Evolutionary conservation across 1,140 invertebrate species (phyloP), one percentile per base, ranked within the genome.

Genomic region (Drosophila sulfurigaster): DNA sequence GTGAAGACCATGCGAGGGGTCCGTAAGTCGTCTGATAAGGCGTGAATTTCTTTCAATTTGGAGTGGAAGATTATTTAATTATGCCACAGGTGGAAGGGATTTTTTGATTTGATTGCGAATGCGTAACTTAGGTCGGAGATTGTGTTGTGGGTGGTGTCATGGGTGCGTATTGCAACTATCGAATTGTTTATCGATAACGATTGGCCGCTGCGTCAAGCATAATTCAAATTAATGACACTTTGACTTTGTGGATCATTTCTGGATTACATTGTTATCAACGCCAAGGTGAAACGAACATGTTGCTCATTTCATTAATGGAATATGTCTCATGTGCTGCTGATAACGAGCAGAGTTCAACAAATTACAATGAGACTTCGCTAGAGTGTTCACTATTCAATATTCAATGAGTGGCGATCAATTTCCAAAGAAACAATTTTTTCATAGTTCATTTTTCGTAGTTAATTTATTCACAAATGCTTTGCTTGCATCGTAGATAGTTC

Each of bases 21-120:
- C 20, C 20, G 20, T 25, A 25, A 25, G 20, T 25, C 20, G 62
- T 65, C 62, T 46, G 63, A 65, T 65, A 65, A 65, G 38, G 10
- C 38, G 7, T 28, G 3, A 4, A n/a, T 25, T 51, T n/a, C 25
- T 28, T 49, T 49, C 7, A 25, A 25, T 25, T 49, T 25, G 7
- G 16, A 48, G 45, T 48, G 28, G 6, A 10, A 38, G 48, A 41
- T 63, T 63, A 41, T 3, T 3, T 16, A 46, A 20, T 45, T 8
- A 6, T 16, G 15, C 11, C 28, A 16, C 16, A 38, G 35, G 35
- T 38, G 35, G 6, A 10, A 1, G 63, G 51, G 28, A 56, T 65
- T 20, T 32, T 56, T 65, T 65, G 63, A 65, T 65, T 65, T 43
- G 51, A 65, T 65, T 65, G 20, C 49, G n/a, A 16, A 25, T 30